A percentile compares a stretch with the other conserved stretches of the same genome.
phyloP scores from a whole-genome alignment of 2,797 vertebrate genomes.

The Premnoplex brunnescens region DNA sequence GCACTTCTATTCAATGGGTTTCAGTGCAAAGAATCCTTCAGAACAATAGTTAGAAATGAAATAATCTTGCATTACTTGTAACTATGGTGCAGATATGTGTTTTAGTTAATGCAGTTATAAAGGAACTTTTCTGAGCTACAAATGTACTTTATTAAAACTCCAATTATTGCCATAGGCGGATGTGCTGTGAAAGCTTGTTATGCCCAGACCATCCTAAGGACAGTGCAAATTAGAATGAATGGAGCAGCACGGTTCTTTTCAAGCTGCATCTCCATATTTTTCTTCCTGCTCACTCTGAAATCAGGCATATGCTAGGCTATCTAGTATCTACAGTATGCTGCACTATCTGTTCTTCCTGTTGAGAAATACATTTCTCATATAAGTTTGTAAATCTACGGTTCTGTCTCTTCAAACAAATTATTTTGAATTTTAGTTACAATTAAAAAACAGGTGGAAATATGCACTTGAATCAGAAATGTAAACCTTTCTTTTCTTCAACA shows the following conservation, averaged over 20 bases:
- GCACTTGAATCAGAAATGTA: not conserved
- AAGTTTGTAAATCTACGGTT: not conserved
- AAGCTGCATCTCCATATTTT: not conserved
- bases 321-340: not conserved
- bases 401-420: not conserved
- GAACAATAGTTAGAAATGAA: not conserved
- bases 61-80: not conserved
- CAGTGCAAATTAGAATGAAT: not conserved
- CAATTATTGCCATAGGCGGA: not conserved
- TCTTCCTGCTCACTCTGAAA: not conserved
- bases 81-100: not conserved
- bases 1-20: not conserved
- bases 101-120: not conserved
- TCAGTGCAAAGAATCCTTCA: not conserved
- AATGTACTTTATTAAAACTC: not conserved
- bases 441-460: not conserved
- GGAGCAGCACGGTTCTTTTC: not conserved
- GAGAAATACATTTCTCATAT: not conserved
- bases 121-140: not conserved
- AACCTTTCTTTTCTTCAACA: not conserved
- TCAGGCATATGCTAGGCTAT: not conserved
- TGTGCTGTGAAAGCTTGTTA: not conserved
- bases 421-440: not conserved
- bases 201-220: not conserved
- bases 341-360: not conserved